phyloP scores from a whole-genome alignment of 2,888 invertebrate genomes.

The Agrilus mali region DNA sequence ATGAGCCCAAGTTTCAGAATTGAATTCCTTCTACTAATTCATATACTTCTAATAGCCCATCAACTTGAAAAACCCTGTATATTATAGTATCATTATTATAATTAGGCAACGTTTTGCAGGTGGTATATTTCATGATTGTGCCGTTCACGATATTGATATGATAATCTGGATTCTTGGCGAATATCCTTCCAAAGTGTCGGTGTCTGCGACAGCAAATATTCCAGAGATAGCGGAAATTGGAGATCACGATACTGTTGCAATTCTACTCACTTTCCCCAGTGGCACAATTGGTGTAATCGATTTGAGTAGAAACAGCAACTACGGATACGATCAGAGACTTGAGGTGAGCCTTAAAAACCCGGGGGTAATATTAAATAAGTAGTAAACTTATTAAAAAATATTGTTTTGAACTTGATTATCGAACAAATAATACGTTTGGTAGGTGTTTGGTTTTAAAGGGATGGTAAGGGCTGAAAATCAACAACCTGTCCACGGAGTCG shows the following conservation, averaged over 20 bases:
- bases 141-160: slow-evolving; percentile 57
- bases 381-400: neutral
- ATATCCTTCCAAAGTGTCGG: slow-evolving; percentile 43
- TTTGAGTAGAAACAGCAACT: slow-evolving; percentile 45
- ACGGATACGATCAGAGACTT: slow-evolving; percentile 57
- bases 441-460: slow-evolving; percentile 46
- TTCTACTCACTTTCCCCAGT: slow-evolving; percentile 46
- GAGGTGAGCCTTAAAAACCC: slow-evolving; percentile 31
- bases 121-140: slow-evolving; percentile 56
- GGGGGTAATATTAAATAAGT: neutral
- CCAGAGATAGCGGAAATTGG: slow-evolving; percentile 45
- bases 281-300: slow-evolving; percentile 52
- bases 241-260: slow-evolving; percentile 52
- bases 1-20: too few relatives aligned
- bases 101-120: slow-evolving; percentile 28
- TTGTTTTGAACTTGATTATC: too few relatives aligned
- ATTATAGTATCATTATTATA: too few relatives aligned
- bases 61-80: too few relatives aligned
- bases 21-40: too few relatives aligned
- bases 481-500: slow-evolving; percentile 37
- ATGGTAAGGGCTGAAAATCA: slow-evolving; percentile 43
- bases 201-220: slow-evolving; percentile 41
- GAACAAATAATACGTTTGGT: neutral
- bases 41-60: too few relatives aligned
- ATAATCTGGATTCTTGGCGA: slow-evolving; percentile 51